Base-by-base conservation (phyloP, 2,797 vertebrate species). In the Nasua narica region DNA sequence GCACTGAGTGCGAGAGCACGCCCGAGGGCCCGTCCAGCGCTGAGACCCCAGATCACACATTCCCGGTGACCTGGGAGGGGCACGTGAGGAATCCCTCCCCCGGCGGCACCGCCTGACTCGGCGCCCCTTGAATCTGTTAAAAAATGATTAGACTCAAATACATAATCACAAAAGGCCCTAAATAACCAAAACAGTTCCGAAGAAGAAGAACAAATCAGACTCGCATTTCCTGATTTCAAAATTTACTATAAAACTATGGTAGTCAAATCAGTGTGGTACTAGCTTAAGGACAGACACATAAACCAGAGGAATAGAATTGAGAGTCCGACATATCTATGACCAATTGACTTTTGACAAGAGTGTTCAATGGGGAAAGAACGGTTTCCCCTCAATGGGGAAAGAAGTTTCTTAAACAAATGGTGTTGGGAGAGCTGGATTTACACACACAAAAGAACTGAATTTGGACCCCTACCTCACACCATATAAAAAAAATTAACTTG, bases 161-260 rank as follows among this genome's bases (percentile, higher is more conserved):
- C n/a, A 37, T 7, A 54, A 81, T 35, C 72, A 43, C 1, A 15
- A 94, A 48, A 56, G 50, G 50, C 32, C 52, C 7, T 58, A 60
- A 74, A 14, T 13, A 84, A 62, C 37, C 32, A 46, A 52, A 60
- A 70, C 21, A 40, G 82, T 37, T 35, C 52, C 50, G 12, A 60
- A 86, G 60, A 58, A 79, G 40, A 94, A 62, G 1, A 77, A 77
- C 35, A 85, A 85, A 25, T 7, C 79, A 54, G 67, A 52, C 15
- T 37, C 46, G 5, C 32, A 92, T 50, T 86, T 89, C 60, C 35
- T 3, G 16, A 54, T 43, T 90, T 48, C 48, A 93, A 92, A 94
- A 43, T 70, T 77, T 67, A 76, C 25, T 7, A 76, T 72, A 84
- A 90, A 94, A 85, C 77, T 43, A 90, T 0, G 12, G 43, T 37